Evolutionary conservation across 1,140 invertebrate species (phyloP).

Genomic region (Calliphora vicina): DNA sequence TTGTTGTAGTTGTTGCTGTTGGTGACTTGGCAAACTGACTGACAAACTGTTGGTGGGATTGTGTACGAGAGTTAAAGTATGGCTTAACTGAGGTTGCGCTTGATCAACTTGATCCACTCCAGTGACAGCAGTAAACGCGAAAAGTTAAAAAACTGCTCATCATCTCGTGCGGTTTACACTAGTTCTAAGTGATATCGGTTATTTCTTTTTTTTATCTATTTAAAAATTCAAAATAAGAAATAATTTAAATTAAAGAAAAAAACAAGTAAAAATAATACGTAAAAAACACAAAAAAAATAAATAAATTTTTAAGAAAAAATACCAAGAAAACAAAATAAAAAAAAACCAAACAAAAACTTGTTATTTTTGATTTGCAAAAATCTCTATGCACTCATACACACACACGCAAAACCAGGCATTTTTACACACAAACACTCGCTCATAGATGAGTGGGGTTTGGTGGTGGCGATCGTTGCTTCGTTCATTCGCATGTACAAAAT

Average conservation of each 20-base stretch:
- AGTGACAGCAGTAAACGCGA: conserved; percentile 32
- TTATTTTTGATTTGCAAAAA: not conserved
- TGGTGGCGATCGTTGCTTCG: not conserved
- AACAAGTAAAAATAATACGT: not conserved
- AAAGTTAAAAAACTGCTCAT: conserved; percentile 17
- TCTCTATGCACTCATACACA: not conserved
- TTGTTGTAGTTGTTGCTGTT: not conserved
- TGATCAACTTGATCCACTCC: conserved; percentile 34
- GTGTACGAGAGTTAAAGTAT: not conserved
- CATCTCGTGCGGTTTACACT: conserved; percentile 1
- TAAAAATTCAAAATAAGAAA: not conserved
- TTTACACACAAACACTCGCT: not conserved
- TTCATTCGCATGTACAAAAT: not conserved
- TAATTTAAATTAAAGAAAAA: not conserved
- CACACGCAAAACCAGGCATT: not conserved
- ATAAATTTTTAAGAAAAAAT: too few relatives aligned
- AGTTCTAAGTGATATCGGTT: not conserved
- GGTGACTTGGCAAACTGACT: not conserved
- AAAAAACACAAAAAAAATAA: not conserved
- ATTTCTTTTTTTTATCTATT: not conserved
- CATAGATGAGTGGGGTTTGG: not conserved
- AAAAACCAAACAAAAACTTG: not conserved
- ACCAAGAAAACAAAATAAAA: not conserved
- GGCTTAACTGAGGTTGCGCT: conserved; percentile 30
- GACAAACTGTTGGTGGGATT: not conserved